Conservation (phyloP, 2,888 invertebrate species). For the Scaptomyza reducta region DNA sequence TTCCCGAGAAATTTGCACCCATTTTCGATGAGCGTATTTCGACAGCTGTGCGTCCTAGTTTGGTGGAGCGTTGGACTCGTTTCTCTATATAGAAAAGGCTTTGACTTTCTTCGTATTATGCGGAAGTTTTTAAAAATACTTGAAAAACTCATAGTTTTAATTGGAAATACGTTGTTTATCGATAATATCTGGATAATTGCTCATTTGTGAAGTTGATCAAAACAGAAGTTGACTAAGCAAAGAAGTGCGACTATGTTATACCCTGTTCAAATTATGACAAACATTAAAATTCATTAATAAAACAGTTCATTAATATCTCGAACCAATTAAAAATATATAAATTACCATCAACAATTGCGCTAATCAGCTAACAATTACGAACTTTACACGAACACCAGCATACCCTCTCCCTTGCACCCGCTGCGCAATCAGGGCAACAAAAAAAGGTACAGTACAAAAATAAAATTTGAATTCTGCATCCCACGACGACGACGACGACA, state of each 20-base stretch:
- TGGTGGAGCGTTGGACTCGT: slow-evolving; percentile 69
- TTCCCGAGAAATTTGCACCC: slow-evolving; percentile 71
- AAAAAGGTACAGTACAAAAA: slow-evolving; percentile 68
- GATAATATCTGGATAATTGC: slow-evolving; percentile 55
- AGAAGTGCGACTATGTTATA: neutral
- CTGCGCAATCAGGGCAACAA: slow-evolving; percentile 27
- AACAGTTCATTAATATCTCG: neutral
- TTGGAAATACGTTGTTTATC: slow-evolving; percentile 10
- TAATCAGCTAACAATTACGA: slow-evolving; percentile 4
- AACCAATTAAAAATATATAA: neutral
- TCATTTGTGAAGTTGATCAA: slow-evolving; percentile 8
- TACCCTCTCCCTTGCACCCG: slow-evolving; percentile 22
- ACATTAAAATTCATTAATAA: neutral
- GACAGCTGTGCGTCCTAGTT: slow-evolving; percentile 48
- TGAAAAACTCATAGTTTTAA: slow-evolving; percentile 1
- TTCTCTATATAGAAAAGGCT: slow-evolving; percentile 49
- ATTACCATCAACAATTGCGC: neutral
- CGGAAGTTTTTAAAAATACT: no score
- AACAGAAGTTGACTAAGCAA: neutral
- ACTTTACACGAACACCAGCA: slow-evolving; percentile 13
- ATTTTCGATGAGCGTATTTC: slow-evolving; percentile 61
- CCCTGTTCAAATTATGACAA: neutral
- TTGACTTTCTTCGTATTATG: neutral
- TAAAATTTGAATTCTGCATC: slow-evolving; percentile 73
- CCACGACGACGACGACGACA: slow-evolving; percentile 32